These are phyloP conservation scores for Ceratina japonica DNA, from an alignment of 1,140 invertebrate species.

Conservation along the genomic window DNA sequence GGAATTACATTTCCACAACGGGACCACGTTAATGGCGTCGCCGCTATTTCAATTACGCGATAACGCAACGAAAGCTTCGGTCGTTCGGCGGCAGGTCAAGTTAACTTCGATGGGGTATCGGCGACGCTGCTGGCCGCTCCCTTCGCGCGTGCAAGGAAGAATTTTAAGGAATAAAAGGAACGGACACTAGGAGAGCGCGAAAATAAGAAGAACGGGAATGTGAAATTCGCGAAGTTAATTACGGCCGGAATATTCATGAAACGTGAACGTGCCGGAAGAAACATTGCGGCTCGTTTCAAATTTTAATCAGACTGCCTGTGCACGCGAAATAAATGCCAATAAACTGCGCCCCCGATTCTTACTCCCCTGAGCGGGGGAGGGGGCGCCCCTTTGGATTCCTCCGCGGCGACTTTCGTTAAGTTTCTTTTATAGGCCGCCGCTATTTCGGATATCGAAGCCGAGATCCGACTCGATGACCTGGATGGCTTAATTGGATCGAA, in stretches of 20 bases:
- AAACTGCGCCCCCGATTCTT: neutral
- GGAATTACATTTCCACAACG: constrained; percentile 34
- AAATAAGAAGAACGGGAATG: neutral
- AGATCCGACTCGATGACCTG: neutral
- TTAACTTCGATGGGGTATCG: too few relatives aligned
- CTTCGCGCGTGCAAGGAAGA: neutral
- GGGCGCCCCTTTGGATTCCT: neutral
- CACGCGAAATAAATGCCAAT: constrained; percentile 10
- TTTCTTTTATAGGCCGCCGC: too few relatives aligned
- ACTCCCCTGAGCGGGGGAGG: too few relatives aligned
- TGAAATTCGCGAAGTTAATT: neutral
- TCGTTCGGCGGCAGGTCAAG: constrained; percentile 15
- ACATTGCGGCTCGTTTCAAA: constrained; percentile 4
- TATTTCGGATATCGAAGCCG: neutral
- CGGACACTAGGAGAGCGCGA: neutral
- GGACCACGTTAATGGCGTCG: constrained; percentile 26
- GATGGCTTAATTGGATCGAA: neutral
- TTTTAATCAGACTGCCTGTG: constrained; percentile 4
- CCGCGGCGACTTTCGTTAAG: neutral
- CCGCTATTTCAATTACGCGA: constrained; percentile 54
- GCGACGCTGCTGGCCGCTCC: neutral
- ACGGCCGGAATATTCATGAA: constrained; percentile 5
- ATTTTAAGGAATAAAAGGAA: too few relatives aligned
- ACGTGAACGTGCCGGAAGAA: neutral
- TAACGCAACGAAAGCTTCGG: constrained; percentile 36